Evolutionary conservation across 92 coral and sea anemone genomes (phyloP), one percentile per base, ranked within the genome.

Genomic region (Epizoanthus fatuus): DNA sequence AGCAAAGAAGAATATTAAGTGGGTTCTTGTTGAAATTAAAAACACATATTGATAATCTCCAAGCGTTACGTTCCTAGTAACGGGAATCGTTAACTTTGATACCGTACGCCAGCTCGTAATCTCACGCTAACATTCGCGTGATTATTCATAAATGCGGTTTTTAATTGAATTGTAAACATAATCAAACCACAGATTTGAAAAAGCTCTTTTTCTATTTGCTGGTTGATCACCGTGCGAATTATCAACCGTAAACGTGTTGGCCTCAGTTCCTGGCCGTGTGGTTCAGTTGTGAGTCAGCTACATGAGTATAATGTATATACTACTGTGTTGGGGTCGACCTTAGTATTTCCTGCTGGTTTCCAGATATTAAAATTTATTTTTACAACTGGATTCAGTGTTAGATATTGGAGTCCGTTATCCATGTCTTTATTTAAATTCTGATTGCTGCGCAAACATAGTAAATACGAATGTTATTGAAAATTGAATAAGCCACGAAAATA

Each of bases 21-120:
- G 53, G 14, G 16, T 60, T 25, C 42, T 42, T 59, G 82, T 60
- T 32, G 82, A 77, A 60, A 77, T 60, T 77, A 77, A 69, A 77
- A 77, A 77, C 42, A 59, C 82, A 77, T 13, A 77, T n/a, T 17
- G 29, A 47, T 75, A 52, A 38, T 35, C 39, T 75, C 35, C 44
- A 4, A n/a, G 66, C 32, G 29, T 19, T 5, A 69, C 82, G 71
- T 60, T 60, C 72, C 19, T 6, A 37, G 45, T 37, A 66, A 66
- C 72, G 72, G 72, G 16, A 39, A 29, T 49, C 11, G 53, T 49
- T 49, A 49, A 49, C 53, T 49, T 49, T 49, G 53, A 49, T 10
- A 9, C 53, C 53, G 12, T 49, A 49, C 12, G 11, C 53, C 53
- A 49, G 11, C 53, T 11, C 53, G 13, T 72, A 42, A 51, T 37